phyloP scores from a whole-genome alignment of 2,113 vertebrate genomes.

The Castor canadensis region DNA sequence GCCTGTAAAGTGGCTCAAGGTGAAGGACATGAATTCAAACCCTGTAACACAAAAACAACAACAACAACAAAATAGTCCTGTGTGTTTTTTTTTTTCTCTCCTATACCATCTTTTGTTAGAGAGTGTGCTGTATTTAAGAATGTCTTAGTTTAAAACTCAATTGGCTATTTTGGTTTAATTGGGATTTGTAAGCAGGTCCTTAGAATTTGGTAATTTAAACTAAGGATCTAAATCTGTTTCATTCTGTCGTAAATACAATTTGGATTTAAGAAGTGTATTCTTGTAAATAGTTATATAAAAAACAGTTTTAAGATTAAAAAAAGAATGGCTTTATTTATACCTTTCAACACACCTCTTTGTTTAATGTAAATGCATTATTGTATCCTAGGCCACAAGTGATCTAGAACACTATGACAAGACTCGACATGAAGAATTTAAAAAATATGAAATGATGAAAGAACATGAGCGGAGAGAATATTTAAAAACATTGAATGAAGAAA shows the following conservation, averaged over 20 bases:
- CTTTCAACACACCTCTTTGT: conserved; percentile 28
- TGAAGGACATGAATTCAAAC: too few species aligned
- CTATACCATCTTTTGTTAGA: neutral
- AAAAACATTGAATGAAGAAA: conserved; percentile 93
- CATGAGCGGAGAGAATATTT: conserved; percentile 95
- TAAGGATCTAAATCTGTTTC: too few species aligned
- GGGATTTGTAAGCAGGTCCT: too few species aligned
- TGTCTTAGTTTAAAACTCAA: too few species aligned
- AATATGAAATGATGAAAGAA: conserved; percentile 98
- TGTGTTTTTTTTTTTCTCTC: neutral
- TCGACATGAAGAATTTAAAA: conserved; percentile 97
- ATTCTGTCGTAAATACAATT: too few species aligned
- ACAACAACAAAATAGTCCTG: neutral
- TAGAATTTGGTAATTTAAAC: too few species aligned
- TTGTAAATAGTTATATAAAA: too few species aligned
- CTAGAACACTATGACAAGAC: conserved; percentile 97
- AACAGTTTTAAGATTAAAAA: too few species aligned
- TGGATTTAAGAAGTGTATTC: too few species aligned
- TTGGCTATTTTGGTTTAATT: too few species aligned
- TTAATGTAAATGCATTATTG: neutral
- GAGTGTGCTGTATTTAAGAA: neutral
- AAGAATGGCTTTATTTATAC: neutral
- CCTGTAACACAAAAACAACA: too few species aligned
- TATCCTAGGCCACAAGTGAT: conserved; percentile 93
- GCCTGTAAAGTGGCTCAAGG: too few species aligned